These are phyloP conservation scores for Lithosia quadra DNA, from an alignment of 2,888 invertebrate genomes.

Conservation along the genomic window DNA sequence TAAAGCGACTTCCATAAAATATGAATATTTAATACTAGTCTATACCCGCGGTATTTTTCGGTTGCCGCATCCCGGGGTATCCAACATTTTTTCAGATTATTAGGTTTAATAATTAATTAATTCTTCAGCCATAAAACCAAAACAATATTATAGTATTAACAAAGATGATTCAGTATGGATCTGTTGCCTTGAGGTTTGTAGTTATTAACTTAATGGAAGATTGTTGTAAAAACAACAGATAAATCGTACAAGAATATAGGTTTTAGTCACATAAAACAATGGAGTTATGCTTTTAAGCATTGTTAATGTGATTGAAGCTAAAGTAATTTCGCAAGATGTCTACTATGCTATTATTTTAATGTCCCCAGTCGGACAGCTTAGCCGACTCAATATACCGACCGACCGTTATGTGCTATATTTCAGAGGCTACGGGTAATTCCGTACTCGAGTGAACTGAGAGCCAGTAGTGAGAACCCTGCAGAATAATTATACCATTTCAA, in stretches of 20 bases:
- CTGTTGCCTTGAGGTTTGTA: background rate
- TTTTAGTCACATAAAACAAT: background rate
- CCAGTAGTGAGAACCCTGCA: background rate
- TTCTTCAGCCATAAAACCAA: too few species aligned
- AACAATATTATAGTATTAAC: too few species aligned
- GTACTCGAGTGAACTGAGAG: background rate
- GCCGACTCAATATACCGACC: background rate
- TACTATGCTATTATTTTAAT: background rate
- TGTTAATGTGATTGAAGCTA: background rate
- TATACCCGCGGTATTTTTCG: too few species aligned
- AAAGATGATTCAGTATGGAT: background rate
- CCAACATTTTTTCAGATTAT: too few species aligned
- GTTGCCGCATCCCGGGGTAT: too few species aligned
- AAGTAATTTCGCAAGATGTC: background rate
- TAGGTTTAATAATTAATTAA: too few species aligned
- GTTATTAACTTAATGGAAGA: background rate
- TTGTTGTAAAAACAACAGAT: too few species aligned
- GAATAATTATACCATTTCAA: background rate
- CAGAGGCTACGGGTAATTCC: background rate
- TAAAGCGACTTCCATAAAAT: too few species aligned
- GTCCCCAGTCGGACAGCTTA: background rate
- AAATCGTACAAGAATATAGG: too few species aligned
- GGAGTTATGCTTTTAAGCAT: background rate
- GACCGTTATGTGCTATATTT: background rate
- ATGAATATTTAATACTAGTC: too few species aligned